phyloP scores from a whole-genome alignment of 2,113 vertebrate genomes.

The Glaucidium brasilianum region DNA sequence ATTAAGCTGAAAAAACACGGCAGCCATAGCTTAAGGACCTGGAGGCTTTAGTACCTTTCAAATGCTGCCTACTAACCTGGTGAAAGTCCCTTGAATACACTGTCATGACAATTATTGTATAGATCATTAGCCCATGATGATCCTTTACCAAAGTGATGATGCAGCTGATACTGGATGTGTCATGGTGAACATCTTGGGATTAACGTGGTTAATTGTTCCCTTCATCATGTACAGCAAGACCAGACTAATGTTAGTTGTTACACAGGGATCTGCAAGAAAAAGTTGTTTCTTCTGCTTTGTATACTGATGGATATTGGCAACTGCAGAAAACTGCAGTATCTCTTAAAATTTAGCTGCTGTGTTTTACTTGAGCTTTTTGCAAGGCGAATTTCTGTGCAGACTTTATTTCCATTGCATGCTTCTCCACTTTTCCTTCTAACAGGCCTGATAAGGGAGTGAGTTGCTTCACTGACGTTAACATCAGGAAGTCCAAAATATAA shows the following conservation, averaged over 20 bases:
- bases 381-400: neutral
- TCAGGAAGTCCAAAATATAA: slow-evolving; percentile 36
- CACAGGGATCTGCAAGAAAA: neutral
- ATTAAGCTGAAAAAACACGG: neutral
- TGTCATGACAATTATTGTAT: neutral
- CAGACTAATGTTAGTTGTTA: neutral
- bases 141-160: neutral
- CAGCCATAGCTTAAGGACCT: no score
- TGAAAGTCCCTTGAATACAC: neutral
- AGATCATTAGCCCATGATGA: no score
- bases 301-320: neutral
- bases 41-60: neutral
- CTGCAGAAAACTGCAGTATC: neutral
- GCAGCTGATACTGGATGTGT: neutral
- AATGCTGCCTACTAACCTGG: neutral
- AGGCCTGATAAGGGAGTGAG: neutral
- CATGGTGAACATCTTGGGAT: neutral
- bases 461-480: neutral
- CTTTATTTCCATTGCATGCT: neutral
- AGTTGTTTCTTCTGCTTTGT: neutral
- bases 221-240: neutral
- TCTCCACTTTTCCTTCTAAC: neutral
- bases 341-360: neutral
- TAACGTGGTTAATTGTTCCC: neutral
- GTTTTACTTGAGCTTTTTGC: neutral